Base-by-base conservation (phyloP, 2,797 vertebrate species). In the Dermochelys coriacea region DNA sequence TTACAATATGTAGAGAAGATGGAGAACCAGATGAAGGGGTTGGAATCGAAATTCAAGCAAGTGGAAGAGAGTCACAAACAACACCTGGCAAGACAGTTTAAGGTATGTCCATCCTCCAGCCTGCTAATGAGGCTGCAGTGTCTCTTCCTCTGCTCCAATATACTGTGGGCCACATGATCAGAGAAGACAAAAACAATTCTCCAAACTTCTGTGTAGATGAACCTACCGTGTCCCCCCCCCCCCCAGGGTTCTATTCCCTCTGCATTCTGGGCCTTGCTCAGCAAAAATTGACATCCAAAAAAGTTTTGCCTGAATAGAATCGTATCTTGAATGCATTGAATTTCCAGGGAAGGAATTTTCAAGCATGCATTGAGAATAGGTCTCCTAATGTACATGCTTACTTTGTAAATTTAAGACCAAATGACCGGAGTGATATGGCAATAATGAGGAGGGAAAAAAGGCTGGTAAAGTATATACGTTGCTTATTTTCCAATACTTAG, bases 41-140 rank as follows among this genome's bases (percentile, higher is more conserved):
- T 99, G 98, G 99, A 99, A 98, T 98, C 99, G 81, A 99, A 99
- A 98, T 99, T 99, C 98, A 99, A 98, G 92, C 99, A 99, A 98
- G 99, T 99, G 98, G 99, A 99, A 96, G 99, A 99, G 97, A 99
- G 98, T 97, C 99, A 99, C 98, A 99, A 99, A 98, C 99, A 99
- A 96, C 99, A 99, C 98, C 99, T 99, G 95, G 99, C 99, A 97
- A 99, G 99, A 98, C 99, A 99, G 99, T 99, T 99, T 98, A 99
- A 99, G 99, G 99, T 99, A 98, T 9, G 95, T 64, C 1, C 29
- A 41, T 34, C 68, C 83, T 83, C 51, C 55, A 74, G 51, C 57
- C 37, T 6, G 57, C 91, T 96, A 1, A 45, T 0, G 2, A 64
- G 47, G 27, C 0, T 64, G 80, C 0, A 5, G 55, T n/a, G 34